A percentile compares a stretch with the other conserved stretches of the same genome.
phyloP scores from a whole-genome alignment of 2,888 invertebrate species.

The Cheilosia impressa region DNA sequence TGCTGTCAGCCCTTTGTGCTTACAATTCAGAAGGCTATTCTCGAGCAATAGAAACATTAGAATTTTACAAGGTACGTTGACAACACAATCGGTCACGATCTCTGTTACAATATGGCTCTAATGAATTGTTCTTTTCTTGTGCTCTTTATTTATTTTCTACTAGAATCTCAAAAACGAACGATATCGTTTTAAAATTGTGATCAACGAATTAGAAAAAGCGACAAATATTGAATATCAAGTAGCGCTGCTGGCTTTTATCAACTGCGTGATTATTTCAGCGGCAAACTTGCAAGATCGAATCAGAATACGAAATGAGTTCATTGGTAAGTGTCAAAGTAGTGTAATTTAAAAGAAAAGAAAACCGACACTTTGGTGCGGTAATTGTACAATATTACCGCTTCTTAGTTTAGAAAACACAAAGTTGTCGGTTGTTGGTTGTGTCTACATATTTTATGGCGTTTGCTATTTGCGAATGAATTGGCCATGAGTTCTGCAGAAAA shows the following conservation, averaged over 20 bases:
- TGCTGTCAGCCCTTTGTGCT: constrained; percentile 96
- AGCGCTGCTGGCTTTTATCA: constrained; percentile 96
- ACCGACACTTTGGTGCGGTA: constrained; percentile 9
- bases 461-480: constrained; percentile 48
- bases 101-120: constrained; percentile 33
- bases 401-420: constrained; percentile 30
- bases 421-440: no score
- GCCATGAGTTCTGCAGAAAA: constrained; percentile 77
- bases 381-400: constrained; percentile 41
- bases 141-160: constrained; percentile 42
- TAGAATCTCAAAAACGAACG: constrained; percentile 94
- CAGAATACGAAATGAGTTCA: constrained; percentile 96
- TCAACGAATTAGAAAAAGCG: constrained; percentile 93
- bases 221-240: constrained; percentile 93
- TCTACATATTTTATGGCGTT: no score
- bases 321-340: constrained; percentile 87
- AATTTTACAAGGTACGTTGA: constrained; percentile 93
- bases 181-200: constrained; percentile 94
- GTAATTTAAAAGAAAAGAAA: constrained; percentile 50
- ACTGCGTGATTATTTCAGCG: constrained; percentile 97
- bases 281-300: constrained; percentile 93
- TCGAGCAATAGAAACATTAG: constrained; percentile 94
- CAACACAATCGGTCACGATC: constrained; percentile 44
- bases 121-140: constrained; percentile 17
- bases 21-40: constrained; percentile 96